These are phyloP conservation scores for Andricus grossulariae DNA, from an alignment of 1,140 invertebrate species.

Conservation along the genomic window DNA sequence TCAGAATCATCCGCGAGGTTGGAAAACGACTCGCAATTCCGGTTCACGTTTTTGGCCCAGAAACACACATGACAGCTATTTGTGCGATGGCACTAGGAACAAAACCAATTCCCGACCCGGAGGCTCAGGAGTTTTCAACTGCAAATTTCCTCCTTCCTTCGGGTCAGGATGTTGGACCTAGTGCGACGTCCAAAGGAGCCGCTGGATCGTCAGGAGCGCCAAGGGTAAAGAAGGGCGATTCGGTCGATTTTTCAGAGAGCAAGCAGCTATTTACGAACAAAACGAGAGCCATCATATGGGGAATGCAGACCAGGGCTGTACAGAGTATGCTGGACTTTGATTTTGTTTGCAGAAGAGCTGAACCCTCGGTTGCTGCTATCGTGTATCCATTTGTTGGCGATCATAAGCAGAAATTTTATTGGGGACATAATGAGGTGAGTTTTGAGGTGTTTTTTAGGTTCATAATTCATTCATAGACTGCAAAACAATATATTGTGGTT, in stretches of 20 bases:
- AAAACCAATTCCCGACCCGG: constrained; percentile 86
- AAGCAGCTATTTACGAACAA: constrained; percentile 85
- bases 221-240: constrained; percentile 52
- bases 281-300: constrained; percentile 98
- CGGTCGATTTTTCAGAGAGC: constrained; percentile 49
- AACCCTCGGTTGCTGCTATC: constrained; percentile 94
- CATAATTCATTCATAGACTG: no score
- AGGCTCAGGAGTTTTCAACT: constrained; percentile 84
- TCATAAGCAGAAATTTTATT: constrained; percentile 99
- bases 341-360: constrained; percentile 94
- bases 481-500: no score
- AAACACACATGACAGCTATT: constrained; percentile 99
- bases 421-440: constrained; percentile 95
- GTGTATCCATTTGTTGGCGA: constrained; percentile 99
- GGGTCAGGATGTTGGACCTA: constrained; percentile 78
- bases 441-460: neutral
- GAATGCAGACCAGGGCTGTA: constrained; percentile 98
- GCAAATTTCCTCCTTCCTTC: constrained; percentile 96
- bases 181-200: constrained; percentile 67
- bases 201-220: constrained; percentile 49
- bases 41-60: constrained; percentile 97
- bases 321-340: constrained; percentile 99
- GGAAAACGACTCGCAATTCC: constrained; percentile 94
- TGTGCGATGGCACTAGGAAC: constrained; percentile 98
- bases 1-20: constrained; percentile 90